phyloP scores from a whole-genome alignment of 2,113 vertebrate species.

The Petrocephalus zakoni region DNA sequence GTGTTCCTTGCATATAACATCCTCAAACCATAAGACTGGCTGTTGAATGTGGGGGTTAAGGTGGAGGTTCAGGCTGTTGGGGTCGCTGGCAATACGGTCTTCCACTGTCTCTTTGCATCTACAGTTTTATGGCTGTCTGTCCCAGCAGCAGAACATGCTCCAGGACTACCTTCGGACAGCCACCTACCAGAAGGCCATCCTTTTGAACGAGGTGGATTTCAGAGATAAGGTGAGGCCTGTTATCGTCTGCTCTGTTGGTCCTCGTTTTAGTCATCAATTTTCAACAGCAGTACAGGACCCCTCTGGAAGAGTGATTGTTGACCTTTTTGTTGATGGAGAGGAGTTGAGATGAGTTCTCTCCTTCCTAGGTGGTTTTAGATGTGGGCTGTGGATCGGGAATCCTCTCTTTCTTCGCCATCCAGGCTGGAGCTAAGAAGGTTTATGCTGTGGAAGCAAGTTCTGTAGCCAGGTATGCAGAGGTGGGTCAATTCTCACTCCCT shows the following conservation, averaged over 20 bases:
- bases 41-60: background rate
- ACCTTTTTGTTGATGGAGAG: background rate
- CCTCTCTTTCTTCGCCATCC: constrained; percentile 69
- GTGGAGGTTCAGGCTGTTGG: background rate
- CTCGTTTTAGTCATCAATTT: background rate
- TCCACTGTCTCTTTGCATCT: constrained; percentile 20
- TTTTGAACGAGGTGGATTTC: constrained; percentile 70
- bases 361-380: constrained; percentile 66
- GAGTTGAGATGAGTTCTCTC: constrained; percentile 1
- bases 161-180: constrained; percentile 67
- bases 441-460: constrained; percentile 67
- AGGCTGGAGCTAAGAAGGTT: constrained; percentile 65
- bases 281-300: background rate
- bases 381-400: constrained; percentile 69
- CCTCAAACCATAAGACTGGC: background rate
- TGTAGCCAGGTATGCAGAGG: constrained; percentile 59
- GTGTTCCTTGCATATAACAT: background rate
- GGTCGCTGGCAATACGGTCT: background rate
- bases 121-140: constrained; percentile 67
- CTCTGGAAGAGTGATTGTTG: background rate
- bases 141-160: constrained; percentile 69
- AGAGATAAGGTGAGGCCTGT: constrained; percentile 61
- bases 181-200: constrained; percentile 67
- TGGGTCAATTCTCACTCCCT: constrained; percentile 31
- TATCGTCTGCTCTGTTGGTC: background rate